A percentile compares a stretch with the other conserved stretches of the same genome.
phyloP scores from a whole-genome alignment of 2,113 vertebrate genomes.

The Salvelinus sp. region DNA sequence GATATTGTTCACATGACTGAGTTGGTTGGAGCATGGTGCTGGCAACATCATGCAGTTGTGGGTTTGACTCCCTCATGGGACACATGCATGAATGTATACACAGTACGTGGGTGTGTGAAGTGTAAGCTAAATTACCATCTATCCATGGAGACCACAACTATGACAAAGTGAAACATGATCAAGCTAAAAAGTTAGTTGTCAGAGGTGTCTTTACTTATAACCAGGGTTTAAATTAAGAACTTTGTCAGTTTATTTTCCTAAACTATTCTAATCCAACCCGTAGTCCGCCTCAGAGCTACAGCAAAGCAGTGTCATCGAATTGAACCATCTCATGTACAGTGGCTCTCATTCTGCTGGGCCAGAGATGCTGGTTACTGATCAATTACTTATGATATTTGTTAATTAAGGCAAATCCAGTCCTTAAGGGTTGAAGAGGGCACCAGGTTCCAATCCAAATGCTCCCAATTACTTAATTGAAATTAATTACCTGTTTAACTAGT shows the following conservation, averaged over 20 bases:
- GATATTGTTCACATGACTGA: background rate
- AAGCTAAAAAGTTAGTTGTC: too few relatives aligned
- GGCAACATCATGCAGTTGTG: too few relatives aligned
- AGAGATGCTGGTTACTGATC: constrained; percentile 63
- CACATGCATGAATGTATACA: too few relatives aligned
- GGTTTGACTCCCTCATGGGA: too few relatives aligned
- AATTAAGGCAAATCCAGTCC: constrained; percentile 67
- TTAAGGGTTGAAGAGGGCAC: constrained; percentile 58
- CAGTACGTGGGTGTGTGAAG: too few relatives aligned
- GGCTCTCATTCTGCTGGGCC: constrained; percentile 28
- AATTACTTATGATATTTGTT: constrained; percentile 73
- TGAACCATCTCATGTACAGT: constrained; percentile 1
- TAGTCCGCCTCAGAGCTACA: constrained; percentile 2
- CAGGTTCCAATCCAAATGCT: constrained; percentile 67
- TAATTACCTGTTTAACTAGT: constrained; percentile 66
- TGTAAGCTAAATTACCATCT: too few relatives aligned
- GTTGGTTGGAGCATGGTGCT: background rate
- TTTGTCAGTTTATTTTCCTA: background rate
- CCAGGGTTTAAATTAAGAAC: background rate
- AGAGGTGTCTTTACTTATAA: too few relatives aligned
- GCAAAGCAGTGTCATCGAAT: constrained; percentile 18
- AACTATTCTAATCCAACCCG: background rate
- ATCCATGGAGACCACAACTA: too few relatives aligned
- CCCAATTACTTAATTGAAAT: constrained; percentile 73
- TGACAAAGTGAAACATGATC: too few relatives aligned